Evolutionary conservation across 2,113 vertebrate species (phyloP).

Genomic region (Oenanthe oenanthe): DNA sequence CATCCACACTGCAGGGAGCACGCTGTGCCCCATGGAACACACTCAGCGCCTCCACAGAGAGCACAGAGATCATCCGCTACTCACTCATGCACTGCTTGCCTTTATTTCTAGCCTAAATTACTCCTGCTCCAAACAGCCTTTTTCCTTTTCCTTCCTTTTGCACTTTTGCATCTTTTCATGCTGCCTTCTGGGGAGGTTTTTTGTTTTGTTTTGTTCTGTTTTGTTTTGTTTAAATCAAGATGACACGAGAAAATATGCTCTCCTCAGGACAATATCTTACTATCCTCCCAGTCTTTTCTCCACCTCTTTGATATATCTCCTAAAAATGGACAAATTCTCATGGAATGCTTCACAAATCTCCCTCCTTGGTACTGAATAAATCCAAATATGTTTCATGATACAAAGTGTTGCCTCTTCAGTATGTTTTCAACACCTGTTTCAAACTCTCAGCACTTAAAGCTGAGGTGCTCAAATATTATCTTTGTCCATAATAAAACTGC

Average conservation of each 20-base stretch:
- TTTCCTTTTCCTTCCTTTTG: not conserved
- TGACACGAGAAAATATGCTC: not conserved
- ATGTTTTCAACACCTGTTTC: not conserved
- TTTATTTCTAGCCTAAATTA: not conserved
- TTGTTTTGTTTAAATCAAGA: not conserved
- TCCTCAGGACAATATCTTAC: not conserved
- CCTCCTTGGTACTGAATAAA: not conserved
- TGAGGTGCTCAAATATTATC: not conserved
- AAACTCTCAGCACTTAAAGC: not conserved
- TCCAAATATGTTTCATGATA: not conserved
- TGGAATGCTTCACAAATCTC: not conserved
- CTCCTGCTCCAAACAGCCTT: not conserved
- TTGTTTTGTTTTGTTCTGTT: accelerated
- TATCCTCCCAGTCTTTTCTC: not conserved
- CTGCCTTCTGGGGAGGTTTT: not conserved
- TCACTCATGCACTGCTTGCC: accelerated
- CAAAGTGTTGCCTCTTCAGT: not conserved
- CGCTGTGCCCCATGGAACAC: accelerated
- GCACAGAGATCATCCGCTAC: accelerated
- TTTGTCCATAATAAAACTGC: not conserved
- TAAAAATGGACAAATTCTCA: not conserved
- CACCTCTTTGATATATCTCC: not conserved
- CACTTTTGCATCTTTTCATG: not conserved
- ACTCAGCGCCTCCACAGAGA: not conserved
- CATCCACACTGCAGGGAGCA: not conserved